phyloP scores from a whole-genome alignment of 2,113 vertebrate genomes.

The Blennius ocellaris region DNA sequence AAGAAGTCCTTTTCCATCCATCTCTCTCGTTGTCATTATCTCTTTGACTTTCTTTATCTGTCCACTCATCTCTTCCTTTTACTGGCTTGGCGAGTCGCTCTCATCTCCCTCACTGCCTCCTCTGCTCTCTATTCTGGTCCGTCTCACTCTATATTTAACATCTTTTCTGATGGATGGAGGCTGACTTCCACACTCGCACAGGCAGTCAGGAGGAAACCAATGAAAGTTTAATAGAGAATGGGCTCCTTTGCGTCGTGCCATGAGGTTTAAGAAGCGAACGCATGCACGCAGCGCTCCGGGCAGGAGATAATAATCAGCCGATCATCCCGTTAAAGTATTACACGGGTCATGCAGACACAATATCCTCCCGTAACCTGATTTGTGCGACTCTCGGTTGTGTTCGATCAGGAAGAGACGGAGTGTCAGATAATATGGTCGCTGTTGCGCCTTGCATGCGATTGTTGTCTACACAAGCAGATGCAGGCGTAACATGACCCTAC shows the following conservation, averaged over 20 bases:
- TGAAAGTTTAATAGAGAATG: constrained; percentile 76
- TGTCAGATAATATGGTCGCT: neutral
- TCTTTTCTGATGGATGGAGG: constrained; percentile 72
- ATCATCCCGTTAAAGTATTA: constrained; percentile 22
- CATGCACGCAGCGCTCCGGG: constrained; percentile 11
- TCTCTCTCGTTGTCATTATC: constrained; percentile 15
- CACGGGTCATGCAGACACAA: neutral
- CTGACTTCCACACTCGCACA: constrained; percentile 57
- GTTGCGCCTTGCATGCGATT: neutral
- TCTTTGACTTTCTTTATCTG: constrained; percentile 28
- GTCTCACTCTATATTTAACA: constrained; percentile 75
- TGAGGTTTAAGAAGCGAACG: constrained; percentile 19
- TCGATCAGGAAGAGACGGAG: constrained; percentile 8
- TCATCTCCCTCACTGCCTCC: constrained; percentile 7
- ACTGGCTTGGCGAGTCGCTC: constrained; percentile 6
- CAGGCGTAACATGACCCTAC: neutral
- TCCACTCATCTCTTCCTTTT: constrained; percentile 37
- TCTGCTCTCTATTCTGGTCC: constrained; percentile 67
- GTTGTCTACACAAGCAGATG: neutral
- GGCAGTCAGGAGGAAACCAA: constrained; percentile 66
- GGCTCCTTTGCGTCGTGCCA: constrained; percentile 28
- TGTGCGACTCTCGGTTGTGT: constrained; percentile 15
- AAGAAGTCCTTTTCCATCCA: constrained; percentile 1
- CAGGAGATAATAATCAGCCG: constrained; percentile 36
- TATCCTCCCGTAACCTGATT: constrained; percentile 10